Conservation (phyloP, 2,113 vertebrate species). For the Clupea harengus region DNA sequence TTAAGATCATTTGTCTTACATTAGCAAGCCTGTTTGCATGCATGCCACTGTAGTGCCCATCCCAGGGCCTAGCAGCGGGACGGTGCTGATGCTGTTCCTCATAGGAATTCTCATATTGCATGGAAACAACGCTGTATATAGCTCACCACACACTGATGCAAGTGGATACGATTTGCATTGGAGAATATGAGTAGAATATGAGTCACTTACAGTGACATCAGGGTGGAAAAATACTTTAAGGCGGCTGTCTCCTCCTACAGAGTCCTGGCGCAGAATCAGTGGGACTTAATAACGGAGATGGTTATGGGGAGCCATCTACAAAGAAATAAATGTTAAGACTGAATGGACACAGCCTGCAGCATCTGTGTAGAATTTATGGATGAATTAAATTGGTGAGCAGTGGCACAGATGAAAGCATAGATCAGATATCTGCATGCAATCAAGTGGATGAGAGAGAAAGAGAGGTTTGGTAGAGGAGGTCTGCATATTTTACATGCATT, state of each 20-base stretch:
- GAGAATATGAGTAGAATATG: neutral
- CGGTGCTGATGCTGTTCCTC: neutral
- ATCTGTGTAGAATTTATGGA: neutral
- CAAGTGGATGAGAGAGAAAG: neutral
- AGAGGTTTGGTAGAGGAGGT: neutral
- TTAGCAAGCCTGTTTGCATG: neutral
- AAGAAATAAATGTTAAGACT: neutral
- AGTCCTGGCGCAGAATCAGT: neutral
- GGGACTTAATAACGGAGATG: neutral
- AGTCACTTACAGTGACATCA: neutral
- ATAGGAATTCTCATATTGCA: neutral
- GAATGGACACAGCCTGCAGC: neutral
- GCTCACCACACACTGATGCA: neutral
- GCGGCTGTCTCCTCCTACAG: neutral
- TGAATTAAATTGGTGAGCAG: slow-evolving; percentile 3
- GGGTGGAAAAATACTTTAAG: neutral
- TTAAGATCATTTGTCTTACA: too few relatives aligned
- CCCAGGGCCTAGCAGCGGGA: neutral
- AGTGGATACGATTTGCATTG: neutral
- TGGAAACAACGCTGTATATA: neutral
- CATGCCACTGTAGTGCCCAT: neutral
- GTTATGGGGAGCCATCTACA: neutral
- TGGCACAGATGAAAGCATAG: neutral
- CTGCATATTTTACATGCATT: neutral
- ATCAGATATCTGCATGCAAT: neutral